These are phyloP conservation scores for Syngnathus rostellatus DNA, from an alignment of 2,797 vertebrate genomes.

Conservation along the genomic window DNA sequence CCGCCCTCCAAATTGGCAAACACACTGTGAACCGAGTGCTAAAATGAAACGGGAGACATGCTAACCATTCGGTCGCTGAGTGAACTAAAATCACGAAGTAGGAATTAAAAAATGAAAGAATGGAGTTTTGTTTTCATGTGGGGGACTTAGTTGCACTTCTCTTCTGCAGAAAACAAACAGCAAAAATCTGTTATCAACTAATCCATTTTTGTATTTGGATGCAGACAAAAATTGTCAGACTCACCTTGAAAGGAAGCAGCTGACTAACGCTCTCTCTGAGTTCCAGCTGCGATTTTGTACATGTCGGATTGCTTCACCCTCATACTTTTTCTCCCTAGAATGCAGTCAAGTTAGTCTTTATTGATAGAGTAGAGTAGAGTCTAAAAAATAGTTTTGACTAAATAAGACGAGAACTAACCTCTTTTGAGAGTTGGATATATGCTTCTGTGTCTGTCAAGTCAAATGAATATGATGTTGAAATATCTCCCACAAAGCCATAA, in stretches of 20 bases:
- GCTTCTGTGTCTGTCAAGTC: slow-evolving; percentile 14
- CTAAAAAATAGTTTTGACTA: background rate
- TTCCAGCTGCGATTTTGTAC: slow-evolving; percentile 9
- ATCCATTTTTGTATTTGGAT: background rate
- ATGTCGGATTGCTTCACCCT: background rate
- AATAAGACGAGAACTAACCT: slow-evolving; percentile 19
- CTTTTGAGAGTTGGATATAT: slow-evolving; percentile 13
- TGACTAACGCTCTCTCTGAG: background rate
- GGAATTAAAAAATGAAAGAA: background rate
- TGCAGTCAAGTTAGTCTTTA: slow-evolving; percentile 3
- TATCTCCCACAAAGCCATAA: no score
- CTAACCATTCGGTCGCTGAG: no score
- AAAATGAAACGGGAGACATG: no score
- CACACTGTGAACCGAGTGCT: no score
- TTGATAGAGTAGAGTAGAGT: background rate
- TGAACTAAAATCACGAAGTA: background rate
- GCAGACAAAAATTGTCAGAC: background rate
- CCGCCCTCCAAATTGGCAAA: no score
- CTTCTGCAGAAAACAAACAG: background rate
- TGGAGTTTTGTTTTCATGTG: background rate
- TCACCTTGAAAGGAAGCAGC: slow-evolving; percentile 13
- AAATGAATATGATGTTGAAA: background rate
- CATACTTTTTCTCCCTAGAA: slow-evolving; percentile 15
- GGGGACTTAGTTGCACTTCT: background rate
- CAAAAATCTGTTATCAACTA: background rate